Base-by-base conservation (phyloP, 2,113 vertebrate species). In the Pteruthius melanotis region DNA sequence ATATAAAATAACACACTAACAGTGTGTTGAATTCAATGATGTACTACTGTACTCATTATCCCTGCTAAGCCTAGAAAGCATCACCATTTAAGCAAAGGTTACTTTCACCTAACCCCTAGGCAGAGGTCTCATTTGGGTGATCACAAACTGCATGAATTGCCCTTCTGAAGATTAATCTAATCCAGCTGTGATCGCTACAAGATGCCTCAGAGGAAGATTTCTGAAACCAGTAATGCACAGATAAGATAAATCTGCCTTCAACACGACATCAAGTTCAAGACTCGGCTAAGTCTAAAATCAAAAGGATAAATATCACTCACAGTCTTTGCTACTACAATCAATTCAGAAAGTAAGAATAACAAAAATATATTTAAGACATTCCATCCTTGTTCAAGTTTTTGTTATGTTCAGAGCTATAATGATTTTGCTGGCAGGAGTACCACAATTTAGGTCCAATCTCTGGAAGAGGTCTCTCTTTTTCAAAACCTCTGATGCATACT, bases 101-200 rank as follows among this genome's bases (percentile, higher is more conserved):
- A 44, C 63, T 70, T 61, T 59, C 65, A 83, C 49, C 66, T 63
- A 61, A 75, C 66, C 61, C 84, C 26, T 60, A 65, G 47, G 76
- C 65, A 83, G 37, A 85, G 83, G 44, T 77, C 68, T 88, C 75
- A 70, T 85, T 78, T 92, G 68, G 60, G 77, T 83, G 87, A 93
- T n/a, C 78, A 85, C 70, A 72, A 90, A 86, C 44, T 40, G 68
- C 40, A 86, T 5, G 54, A 90, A 77, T 45, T 85, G 54, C 79
- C 71, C 54, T 74, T 92, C 50, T 92, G 82, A 87, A 95, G 81
- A 89, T 88, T 30, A 91, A 85, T 70, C 90, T 91, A 72, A 91
- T 66, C 82, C 78, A 79, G 75, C 70, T 80, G 81, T 42, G 81
- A 91, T 89, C 7, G 0, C 83, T 87, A 54, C 66, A 87, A 79